Conservation (phyloP, 1,140 invertebrate species). For the Caenorhabditis latens region DNA sequence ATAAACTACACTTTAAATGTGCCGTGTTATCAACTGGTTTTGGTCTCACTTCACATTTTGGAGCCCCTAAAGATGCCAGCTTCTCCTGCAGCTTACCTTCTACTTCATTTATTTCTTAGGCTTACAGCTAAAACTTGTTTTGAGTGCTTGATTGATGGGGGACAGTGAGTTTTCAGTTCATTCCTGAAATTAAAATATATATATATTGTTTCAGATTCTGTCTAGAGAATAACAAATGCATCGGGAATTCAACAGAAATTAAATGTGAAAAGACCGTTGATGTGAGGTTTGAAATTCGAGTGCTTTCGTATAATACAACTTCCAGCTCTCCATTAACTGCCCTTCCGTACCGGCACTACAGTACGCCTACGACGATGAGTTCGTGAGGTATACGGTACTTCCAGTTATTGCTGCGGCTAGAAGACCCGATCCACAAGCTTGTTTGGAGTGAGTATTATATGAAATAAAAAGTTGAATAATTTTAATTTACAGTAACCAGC, state of each 20-base stretch:
- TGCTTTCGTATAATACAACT: neutral
- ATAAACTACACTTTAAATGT: slow-evolving; percentile 2
- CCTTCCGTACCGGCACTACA: slow-evolving; percentile 6
- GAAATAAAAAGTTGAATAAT: too few species aligned
- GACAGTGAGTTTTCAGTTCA: slow-evolving; percentile 3
- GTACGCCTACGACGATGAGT: slow-evolving; percentile 21
- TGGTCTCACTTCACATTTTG: neutral
- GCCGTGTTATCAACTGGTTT: slow-evolving; percentile 16
- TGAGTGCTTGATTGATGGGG: neutral
- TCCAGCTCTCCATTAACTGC: neutral
- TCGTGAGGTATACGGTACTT: slow-evolving; percentile 2
- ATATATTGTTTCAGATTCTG: slow-evolving; percentile 6
- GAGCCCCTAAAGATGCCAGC: neutral
- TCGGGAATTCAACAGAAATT: neutral
- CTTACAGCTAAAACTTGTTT: slow-evolving; percentile 3
- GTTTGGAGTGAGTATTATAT: neutral
- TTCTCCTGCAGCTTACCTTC: slow-evolving; percentile 8
- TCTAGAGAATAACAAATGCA: slow-evolving; percentile 24
- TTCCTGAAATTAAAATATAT: neutral
- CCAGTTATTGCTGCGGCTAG: neutral
- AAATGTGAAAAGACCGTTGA: neutral
- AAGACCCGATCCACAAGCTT: neutral
- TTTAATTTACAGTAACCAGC: neutral
- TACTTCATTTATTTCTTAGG: slow-evolving; percentile 20
- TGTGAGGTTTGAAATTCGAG: neutral